Evolutionary conservation across 2,113 vertebrate genomes (phyloP), one percentile per base, ranked within the genome.

Genomic region (Scartelaos histophorus): DNA sequence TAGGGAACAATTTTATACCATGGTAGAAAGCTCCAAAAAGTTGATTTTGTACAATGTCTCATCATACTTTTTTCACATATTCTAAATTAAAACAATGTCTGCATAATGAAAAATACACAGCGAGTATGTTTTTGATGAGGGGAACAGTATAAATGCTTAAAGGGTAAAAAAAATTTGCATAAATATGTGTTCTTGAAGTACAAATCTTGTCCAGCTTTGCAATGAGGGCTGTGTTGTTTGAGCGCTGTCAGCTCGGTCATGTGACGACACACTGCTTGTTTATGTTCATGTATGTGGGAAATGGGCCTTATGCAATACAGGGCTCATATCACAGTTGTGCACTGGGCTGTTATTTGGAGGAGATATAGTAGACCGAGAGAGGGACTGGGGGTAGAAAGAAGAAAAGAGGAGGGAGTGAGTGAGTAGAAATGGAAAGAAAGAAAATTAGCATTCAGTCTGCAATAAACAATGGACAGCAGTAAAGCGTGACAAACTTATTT

Each of bases 251-350:
- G 74, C 25, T 58, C 5, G 21, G 51, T 69, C 68, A 34, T 17
- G 43, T 72, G 19, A 11, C 60, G 49, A 56, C 47, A 65, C 43
- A 22, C 54, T 65, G 19, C 38, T 29, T 74, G 58, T 76, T 75
- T 70, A 61, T 66, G 51, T 71, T 49, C 46, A 69, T 19, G 24
- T 70, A n/a, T 68, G 69, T 71, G 69, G 60, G 82, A 70, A 66
- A 68, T 45, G 67, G 53, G 35, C 0, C 13, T 90, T 86, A 75
- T 15, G 16, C 75, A 87, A 87, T 66, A 35, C 22, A 61, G n/a
- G 71, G 11, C 73, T 21, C 46, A 47, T 71, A 80, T 53, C 61
- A 38, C 78, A 81, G 66, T 72, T 80, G 77, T 73, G 17, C 64
- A 35, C 51, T 6, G 0, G 12, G 7, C 38, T 17, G 56, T 58